Evolutionary conservation across 2,797 vertebrate species (phyloP).

Genomic region (Gorsachius magnificus): DNA sequence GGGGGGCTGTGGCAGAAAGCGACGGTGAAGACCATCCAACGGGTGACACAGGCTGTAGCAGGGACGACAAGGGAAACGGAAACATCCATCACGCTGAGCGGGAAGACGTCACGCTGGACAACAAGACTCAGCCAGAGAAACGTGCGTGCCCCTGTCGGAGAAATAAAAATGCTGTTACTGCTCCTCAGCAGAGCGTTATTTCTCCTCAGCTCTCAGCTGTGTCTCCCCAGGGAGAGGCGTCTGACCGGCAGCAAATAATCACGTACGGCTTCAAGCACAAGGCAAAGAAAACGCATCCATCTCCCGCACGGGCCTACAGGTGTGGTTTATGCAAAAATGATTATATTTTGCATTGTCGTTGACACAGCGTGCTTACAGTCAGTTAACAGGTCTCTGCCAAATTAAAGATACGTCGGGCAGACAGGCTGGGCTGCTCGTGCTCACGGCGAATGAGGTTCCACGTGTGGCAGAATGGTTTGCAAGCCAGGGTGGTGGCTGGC

Average conservation of each 20-base stretch:
- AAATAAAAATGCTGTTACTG: too few relatives aligned
- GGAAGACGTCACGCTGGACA: too few relatives aligned
- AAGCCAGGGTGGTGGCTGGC: not conserved
- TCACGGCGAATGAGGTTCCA: not conserved
- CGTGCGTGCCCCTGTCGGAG: accelerated
- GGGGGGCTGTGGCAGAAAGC: not conserved
- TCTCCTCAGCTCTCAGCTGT: not conserved
- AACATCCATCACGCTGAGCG: not conserved
- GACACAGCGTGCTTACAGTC: accelerated
- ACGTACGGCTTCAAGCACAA: accelerated
- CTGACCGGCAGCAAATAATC: not conserved
- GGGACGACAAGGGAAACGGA: not conserved
- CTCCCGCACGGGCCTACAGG: not conserved
- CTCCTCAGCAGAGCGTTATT: not conserved
- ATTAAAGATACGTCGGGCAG: not conserved
- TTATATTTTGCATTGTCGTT: not conserved
- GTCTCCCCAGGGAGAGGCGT: not conserved
- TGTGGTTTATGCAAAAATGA: not conserved
- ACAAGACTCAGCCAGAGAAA: not conserved
- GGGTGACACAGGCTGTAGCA: accelerated
- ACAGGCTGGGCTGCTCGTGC: not conserved
- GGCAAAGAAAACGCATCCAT: not conserved
- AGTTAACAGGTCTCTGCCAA: not conserved
- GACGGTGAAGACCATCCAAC: too few relatives aligned
- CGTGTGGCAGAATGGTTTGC: accelerated